Evolutionary conservation across 2,888 invertebrate species (phyloP).

Genomic region (Syrphus vitripennis): DNA sequence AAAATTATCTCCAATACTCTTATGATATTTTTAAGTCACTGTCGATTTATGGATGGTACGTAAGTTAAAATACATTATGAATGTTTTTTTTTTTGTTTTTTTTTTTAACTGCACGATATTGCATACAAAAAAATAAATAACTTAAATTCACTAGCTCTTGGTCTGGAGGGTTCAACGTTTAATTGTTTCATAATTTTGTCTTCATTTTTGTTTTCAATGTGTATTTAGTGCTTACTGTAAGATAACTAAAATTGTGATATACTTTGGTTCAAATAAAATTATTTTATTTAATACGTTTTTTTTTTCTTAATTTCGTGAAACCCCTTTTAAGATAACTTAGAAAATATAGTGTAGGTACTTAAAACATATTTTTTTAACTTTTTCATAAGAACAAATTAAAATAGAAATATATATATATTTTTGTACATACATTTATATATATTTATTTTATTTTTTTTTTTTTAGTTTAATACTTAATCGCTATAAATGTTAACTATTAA

Average conservation of each 20-base stretch:
- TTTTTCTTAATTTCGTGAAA: slow-evolving; percentile 55
- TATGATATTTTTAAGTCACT: slow-evolving; percentile 57
- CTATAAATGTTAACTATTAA: slow-evolving; percentile 70
- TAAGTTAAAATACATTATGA: slow-evolving; percentile 33
- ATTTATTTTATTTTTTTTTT: slow-evolving; percentile 4
- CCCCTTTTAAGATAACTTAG: slow-evolving; percentile 61
- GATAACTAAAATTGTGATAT: slow-evolving; percentile 47
- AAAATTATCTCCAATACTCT: slow-evolving; percentile 6
- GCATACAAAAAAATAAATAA: slow-evolving; percentile 24
- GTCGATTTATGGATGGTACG: slow-evolving; percentile 65
- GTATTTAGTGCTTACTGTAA: slow-evolving; percentile 25
- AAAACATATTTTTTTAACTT: neutral
- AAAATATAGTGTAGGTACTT: slow-evolving; percentile 20
- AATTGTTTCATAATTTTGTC: slow-evolving; percentile 10
- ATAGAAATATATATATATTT: slow-evolving; percentile 53
- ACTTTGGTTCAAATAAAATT: slow-evolving; percentile 25
- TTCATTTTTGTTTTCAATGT: slow-evolving; percentile 13
- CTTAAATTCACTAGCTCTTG: slow-evolving; percentile 62
- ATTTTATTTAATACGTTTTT: slow-evolving; percentile 33
- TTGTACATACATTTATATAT: too few relatives aligned
- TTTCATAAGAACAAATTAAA: slow-evolving; percentile 36
- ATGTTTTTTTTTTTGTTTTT: neutral
- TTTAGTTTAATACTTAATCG: slow-evolving; percentile 56
- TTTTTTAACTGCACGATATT: slow-evolving; percentile 29
- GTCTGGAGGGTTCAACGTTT: slow-evolving; percentile 64